A percentile compares a stretch with the other conserved stretches of the same genome.
Conservation (phyloP, 2,113 vertebrate genomes). For the Silurus glanis region DNA sequence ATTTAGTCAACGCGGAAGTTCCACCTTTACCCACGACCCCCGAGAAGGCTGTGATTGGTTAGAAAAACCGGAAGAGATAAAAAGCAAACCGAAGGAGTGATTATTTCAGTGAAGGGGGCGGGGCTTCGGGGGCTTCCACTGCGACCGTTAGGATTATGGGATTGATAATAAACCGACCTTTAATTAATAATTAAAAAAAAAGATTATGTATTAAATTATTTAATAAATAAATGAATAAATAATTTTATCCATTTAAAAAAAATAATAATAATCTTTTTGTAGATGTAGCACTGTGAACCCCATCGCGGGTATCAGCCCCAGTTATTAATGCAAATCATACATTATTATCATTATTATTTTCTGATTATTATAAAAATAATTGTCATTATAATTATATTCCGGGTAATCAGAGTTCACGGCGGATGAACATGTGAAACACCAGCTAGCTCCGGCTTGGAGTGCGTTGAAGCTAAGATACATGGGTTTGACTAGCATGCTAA, state of each 20-base stretch:
- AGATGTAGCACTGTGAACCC: not conserved
- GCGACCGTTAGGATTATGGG: too few species aligned
- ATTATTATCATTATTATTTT: not conserved
- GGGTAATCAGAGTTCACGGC: not conserved
- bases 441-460: not conserved
- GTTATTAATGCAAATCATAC: not conserved
- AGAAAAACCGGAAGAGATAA: not conserved
- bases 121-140: not conserved
- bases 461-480: not conserved
- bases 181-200: too few species aligned
- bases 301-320: not conserved
- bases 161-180: too few species aligned
- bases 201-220: too few species aligned
- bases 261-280: not conserved
- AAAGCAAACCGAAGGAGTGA: too few species aligned
- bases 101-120: not conserved
- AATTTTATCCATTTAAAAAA: not conserved
- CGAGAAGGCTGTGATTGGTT: not conserved
- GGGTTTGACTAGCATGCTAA: not conserved
- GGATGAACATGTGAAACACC: not conserved
- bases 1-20: too few species aligned
- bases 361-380: not conserved
- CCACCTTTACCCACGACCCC: not conserved
- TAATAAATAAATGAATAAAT: not conserved
- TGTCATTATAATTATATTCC: not conserved